Conservation (phyloP, 1,140 invertebrate genomes). For the Calliopsis andreniformis region DNA sequence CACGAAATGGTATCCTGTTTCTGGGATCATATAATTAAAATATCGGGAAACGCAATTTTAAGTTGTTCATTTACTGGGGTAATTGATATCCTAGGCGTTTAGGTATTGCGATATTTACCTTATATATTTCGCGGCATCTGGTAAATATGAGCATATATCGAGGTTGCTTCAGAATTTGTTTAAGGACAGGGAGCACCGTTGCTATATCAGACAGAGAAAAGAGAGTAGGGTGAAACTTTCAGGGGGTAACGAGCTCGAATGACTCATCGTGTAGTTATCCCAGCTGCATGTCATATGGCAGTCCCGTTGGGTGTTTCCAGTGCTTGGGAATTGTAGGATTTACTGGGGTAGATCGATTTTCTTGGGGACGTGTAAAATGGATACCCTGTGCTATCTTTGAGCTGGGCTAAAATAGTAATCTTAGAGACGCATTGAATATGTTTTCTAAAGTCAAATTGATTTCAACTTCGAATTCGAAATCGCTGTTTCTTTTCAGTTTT, state of each 20-base stretch:
- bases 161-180: no score
- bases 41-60: no score
- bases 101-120: no score
- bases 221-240: background rate
- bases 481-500: no score
- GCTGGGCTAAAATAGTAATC: background rate
- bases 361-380: background rate
- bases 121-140: no score
- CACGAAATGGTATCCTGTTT: no score
- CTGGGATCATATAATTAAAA: no score
- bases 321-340: background rate
- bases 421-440: background rate
- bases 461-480: no score
- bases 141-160: no score
- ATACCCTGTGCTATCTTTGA: background rate
- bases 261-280: constrained; percentile 53
- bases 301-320: constrained; percentile 8
- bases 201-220: constrained; percentile 24
- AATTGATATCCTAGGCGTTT: no score
- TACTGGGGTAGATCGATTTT: background rate
- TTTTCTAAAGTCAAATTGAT: no score
- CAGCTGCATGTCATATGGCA: constrained; percentile 61
- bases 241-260: constrained; percentile 47
- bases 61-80: no score
- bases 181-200: background rate